Evolutionary conservation across 2,113 vertebrate genomes (phyloP).

Genomic region (Meles meles): DNA sequence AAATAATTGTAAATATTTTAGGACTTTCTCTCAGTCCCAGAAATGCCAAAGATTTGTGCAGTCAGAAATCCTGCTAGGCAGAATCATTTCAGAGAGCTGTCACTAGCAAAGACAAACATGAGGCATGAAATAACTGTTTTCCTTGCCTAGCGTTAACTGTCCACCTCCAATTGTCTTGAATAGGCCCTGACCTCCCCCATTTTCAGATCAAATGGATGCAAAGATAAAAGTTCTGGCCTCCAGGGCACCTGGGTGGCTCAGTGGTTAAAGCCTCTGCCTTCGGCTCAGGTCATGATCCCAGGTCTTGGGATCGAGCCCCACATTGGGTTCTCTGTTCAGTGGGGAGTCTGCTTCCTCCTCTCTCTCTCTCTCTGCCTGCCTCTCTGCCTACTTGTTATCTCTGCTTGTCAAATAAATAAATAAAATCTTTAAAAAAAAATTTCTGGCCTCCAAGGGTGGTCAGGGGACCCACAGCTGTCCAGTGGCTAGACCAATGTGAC

Average conservation of each 20-base stretch:
- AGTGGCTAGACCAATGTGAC: background rate
- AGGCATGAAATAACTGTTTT: background rate
- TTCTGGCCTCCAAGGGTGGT: rapidly evolving
- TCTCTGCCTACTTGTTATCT: too few relatives aligned
- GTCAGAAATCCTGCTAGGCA: background rate
- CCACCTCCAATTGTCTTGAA: background rate
- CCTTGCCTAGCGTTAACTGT: background rate
- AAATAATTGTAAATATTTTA: background rate
- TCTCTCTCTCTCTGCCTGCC: too few relatives aligned
- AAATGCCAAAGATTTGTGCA: background rate
- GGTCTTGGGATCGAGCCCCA: too few relatives aligned
- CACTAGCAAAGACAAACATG: background rate
- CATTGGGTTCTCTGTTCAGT: too few relatives aligned
- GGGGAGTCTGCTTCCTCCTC: too few relatives aligned
- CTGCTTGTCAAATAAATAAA: too few relatives aligned
- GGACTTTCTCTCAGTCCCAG: background rate
- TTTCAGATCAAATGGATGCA: background rate
- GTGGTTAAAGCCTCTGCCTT: too few relatives aligned
- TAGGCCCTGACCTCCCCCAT: background rate
- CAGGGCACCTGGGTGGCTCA: too few relatives aligned
- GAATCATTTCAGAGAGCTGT: background rate
- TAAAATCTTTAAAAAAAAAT: too few relatives aligned
- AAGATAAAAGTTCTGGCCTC: background rate
- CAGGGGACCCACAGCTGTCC: too few relatives aligned
- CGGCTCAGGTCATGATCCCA: too few relatives aligned